Evolutionary conservation across 1,140 invertebrate species (phyloP).

Genomic region (Drosophila kikkawai): DNA sequence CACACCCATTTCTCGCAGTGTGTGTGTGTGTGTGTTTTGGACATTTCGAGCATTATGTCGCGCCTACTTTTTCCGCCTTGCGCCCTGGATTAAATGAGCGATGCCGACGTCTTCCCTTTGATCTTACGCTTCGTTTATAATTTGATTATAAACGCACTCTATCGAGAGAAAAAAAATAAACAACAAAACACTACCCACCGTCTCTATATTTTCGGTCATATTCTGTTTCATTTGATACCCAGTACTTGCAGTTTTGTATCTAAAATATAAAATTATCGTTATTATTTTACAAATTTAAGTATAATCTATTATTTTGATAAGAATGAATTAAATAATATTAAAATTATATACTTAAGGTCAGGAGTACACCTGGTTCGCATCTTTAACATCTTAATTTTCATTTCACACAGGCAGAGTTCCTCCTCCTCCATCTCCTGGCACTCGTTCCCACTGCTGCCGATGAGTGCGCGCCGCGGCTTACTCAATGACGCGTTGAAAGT

Average conservation of each 20-base stretch:
- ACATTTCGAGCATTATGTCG: slow-evolving; percentile 80
- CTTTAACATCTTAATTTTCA: slow-evolving; percentile 75
- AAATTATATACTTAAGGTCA: background rate
- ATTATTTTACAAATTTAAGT: background rate
- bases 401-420: slow-evolving; percentile 27
- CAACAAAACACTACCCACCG: slow-evolving; percentile 6
- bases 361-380: slow-evolving; percentile 16
- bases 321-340: background rate
- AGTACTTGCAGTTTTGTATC: background rate
- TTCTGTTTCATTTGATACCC: slow-evolving; percentile 8
- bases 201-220: background rate
- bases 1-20: slow-evolving; percentile 18
- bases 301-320: too few relatives aligned
- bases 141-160: slow-evolving; percentile 82
- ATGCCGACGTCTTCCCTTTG: slow-evolving; percentile 57
- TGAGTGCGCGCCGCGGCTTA: slow-evolving; percentile 77
- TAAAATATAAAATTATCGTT: background rate
- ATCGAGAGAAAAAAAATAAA: slow-evolving; percentile 12
- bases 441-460: slow-evolving; percentile 50
- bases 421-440: slow-evolving; percentile 25
- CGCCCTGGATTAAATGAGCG: slow-evolving; percentile 38
- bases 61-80: slow-evolving; percentile 76
- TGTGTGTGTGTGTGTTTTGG: slow-evolving; percentile 57
- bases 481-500: slow-evolving; percentile 83
- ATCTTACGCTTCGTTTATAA: slow-evolving; percentile 83